Percentiles rank a stretch among this genome's conserved stretches.
phyloP scores from a whole-genome alignment of 53 echinoderm and acorn worm species.

The Glandiceps talaboti region DNA sequence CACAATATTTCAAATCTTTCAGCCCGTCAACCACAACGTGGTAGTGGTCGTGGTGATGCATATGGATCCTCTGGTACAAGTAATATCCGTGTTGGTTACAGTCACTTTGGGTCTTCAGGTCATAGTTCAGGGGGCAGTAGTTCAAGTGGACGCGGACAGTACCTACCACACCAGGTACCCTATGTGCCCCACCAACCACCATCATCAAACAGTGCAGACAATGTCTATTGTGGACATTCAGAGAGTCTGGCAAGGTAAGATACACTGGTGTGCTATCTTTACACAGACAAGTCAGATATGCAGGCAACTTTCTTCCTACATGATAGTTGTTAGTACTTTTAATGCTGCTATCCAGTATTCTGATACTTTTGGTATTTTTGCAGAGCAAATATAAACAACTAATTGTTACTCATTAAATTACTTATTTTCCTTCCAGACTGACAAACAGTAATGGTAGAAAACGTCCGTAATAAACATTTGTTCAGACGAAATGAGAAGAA shows the following conservation, averaged over 20 bases:
- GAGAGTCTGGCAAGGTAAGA: not conserved
- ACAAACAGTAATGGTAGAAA: not conserved
- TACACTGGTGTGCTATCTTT: too few relatives aligned
- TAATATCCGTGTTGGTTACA: slow-evolving; percentile 10
- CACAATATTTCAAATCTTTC: too few relatives aligned
- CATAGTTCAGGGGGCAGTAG: not conserved
- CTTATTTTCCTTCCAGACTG: not conserved
- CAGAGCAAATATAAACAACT: too few relatives aligned
- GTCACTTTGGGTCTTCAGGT: not conserved
- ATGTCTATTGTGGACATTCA: not conserved
- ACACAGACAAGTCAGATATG: too few relatives aligned
- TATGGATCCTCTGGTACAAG: not conserved
- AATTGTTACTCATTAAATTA: too few relatives aligned
- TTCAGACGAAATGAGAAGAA: too few relatives aligned
- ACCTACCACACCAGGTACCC: slow-evolving; percentile 76
- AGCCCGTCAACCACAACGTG: slow-evolving; percentile 27
- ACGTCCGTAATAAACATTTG: not conserved
- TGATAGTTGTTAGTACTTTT: too few relatives aligned
- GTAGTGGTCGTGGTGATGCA: slow-evolving; percentile 34
- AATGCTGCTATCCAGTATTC: too few relatives aligned
- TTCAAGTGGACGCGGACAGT: slow-evolving; percentile 7
- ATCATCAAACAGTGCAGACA: not conserved
- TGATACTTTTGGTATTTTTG: too few relatives aligned
- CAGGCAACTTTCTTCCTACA: too few relatives aligned
- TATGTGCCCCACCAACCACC: slow-evolving; percentile 75